These are phyloP conservation scores for Prunella strophiata DNA, from an alignment of 2,797 vertebrate species.

Conservation along the genomic window DNA sequence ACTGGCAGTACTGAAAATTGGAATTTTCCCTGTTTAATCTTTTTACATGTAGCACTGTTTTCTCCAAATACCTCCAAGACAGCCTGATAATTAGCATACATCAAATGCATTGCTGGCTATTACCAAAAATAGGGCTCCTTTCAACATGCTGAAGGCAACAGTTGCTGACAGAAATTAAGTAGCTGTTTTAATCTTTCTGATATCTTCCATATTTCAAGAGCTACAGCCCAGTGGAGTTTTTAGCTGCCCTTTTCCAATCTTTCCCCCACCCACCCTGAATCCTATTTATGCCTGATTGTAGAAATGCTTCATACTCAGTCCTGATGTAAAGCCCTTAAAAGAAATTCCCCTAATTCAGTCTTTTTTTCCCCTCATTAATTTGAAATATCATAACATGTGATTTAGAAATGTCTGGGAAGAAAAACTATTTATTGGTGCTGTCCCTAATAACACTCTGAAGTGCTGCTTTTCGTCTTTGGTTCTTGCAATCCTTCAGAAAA, in stretches of 20 bases:
- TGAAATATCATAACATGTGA: background rate
- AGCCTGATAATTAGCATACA: conserved; percentile 1
- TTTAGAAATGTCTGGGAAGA: background rate
- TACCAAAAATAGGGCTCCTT: conserved; percentile 14
- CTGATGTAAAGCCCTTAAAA: background rate
- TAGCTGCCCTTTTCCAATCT: background rate
- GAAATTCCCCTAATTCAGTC: background rate
- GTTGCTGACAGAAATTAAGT: conserved; percentile 41
- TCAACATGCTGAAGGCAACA: conserved; percentile 17
- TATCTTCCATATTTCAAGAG: conserved; percentile 17
- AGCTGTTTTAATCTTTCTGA: conserved; percentile 21
- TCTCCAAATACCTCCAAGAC: background rate
- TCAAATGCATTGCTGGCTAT: background rate
- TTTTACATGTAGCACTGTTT: background rate
- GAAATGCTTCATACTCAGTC: background rate
- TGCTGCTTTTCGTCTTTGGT: background rate
- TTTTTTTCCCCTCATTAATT: background rate
- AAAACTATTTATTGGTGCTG: background rate
- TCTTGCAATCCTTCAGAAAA: background rate
- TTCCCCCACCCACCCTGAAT: accelerated
- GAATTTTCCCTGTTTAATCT: background rate
- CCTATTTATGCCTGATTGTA: background rate
- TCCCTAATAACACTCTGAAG: background rate
- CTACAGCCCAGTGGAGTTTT: background rate
- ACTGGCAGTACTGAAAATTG: background rate